Percentiles rank a stretch among this genome's conserved stretches.
phyloP scores from a whole-genome alignment of 2,113 vertebrate genomes.

The Vicugna pacos region DNA sequence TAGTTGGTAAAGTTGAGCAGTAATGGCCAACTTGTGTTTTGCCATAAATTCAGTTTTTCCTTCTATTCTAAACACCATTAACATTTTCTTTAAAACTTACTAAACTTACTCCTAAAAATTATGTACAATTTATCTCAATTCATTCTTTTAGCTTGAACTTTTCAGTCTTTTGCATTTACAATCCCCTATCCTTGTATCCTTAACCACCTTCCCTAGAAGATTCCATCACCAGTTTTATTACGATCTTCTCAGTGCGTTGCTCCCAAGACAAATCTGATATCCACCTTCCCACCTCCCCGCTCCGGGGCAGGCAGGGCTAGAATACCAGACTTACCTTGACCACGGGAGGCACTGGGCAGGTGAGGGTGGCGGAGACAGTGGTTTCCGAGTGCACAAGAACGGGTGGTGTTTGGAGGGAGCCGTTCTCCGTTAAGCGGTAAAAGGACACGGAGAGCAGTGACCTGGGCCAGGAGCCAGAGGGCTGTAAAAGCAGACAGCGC shows the following conservation, averaged over 20 bases:
- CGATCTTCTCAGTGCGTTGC: background rate
- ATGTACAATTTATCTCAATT: background rate
- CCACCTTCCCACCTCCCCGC: too few relatives aligned
- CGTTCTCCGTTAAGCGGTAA: background rate
- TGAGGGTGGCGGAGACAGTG: background rate
- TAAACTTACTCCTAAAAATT: background rate
- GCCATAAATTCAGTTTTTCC: background rate
- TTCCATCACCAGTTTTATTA: background rate
- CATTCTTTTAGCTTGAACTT: background rate
- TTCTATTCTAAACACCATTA: background rate
- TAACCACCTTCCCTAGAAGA: background rate
- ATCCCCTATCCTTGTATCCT: background rate
- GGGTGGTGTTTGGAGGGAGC: too few relatives aligned
- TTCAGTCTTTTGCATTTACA: too few relatives aligned
- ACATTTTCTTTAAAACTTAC: too few relatives aligned
- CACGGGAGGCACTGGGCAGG: background rate
- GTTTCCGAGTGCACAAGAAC: background rate
- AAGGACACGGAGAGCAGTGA: background rate
- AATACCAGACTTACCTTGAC: background rate
- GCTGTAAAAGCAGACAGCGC: background rate
- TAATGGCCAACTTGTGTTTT: background rate
- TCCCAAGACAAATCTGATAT: background rate
- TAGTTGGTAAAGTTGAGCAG: background rate
- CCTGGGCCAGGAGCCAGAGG: background rate
- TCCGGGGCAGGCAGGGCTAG: rapidly evolving